Conservation (phyloP, 2,797 vertebrate genomes). For the Microctenopoma steveboyesi region DNA sequence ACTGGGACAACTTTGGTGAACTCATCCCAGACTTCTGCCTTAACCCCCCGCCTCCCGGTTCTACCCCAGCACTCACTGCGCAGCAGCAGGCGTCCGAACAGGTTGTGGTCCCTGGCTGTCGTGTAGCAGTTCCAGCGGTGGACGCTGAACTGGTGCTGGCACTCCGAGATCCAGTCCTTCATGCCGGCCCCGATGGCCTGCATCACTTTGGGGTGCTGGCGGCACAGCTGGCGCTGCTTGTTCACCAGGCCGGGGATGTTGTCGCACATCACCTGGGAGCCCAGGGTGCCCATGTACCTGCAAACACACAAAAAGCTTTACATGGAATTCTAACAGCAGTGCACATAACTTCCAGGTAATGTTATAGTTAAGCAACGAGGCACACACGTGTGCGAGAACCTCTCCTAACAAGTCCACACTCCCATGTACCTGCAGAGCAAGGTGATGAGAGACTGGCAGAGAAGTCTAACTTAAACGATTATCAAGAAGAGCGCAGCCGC, state of each 20-base stretch:
- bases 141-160: slow-evolving; percentile 94
- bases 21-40: no score
- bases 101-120: slow-evolving; percentile 88
- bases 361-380: no score
- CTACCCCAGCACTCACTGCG: slow-evolving; percentile 83
- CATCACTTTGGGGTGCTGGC: slow-evolving; percentile 91
- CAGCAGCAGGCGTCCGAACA: slow-evolving; percentile 91
- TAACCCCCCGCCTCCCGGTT: no score
- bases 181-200: slow-evolving; percentile 91
- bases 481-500: neutral
- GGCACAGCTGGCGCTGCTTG: slow-evolving; percentile 94
- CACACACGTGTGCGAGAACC: slow-evolving; percentile 18
- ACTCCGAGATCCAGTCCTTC: slow-evolving; percentile 93
- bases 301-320: neutral
- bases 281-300: slow-evolving; percentile 96
- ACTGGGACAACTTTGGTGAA: no score
- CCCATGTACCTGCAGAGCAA: slow-evolving; percentile 32
- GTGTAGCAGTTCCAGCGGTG: slow-evolving; percentile 97
- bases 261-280: slow-evolving; percentile 96
- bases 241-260: slow-evolving; percentile 94
- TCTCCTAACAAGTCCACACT: slow-evolving; percentile 40
- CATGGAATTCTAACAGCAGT: no score
- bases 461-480: slow-evolving; percentile 23
- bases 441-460: slow-evolving; percentile 29
- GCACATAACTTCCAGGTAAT: no score